These are phyloP conservation scores for Tokudaia tokunoshimensis DNA, from an alignment of 2,797 vertebrate genomes.

Conservation along the genomic window DNA sequence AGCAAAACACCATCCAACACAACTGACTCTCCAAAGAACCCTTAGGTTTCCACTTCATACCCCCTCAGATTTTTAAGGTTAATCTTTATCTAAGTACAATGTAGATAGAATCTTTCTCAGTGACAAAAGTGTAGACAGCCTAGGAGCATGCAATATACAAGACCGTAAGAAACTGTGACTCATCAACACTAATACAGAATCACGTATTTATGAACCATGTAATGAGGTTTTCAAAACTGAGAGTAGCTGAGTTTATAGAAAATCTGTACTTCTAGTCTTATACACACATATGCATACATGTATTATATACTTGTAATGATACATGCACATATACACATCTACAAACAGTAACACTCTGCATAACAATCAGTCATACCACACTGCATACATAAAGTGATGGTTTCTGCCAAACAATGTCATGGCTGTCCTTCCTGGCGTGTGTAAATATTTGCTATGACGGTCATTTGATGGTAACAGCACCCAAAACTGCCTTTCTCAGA, in stretches of 20 bases:
- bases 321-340: neutral
- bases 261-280: neutral
- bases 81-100: neutral
- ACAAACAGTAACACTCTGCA: neutral
- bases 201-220: neutral
- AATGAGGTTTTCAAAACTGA: constrained; percentile 32
- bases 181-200: neutral
- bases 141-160: neutral
- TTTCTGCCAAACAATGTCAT: neutral
- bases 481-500: neutral
- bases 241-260: neutral
- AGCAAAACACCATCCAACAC: no score
- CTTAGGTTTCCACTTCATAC: neutral
- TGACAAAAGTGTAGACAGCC: neutral
- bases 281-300: neutral
- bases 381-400: neutral
- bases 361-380: neutral
- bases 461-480: neutral
- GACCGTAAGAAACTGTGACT: neutral
- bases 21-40: neutral
- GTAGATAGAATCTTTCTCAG: constrained; percentile 21
- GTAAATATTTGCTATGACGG: neutral
- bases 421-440: neutral
- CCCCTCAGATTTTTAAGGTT: neutral
- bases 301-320: neutral